These are phyloP conservation scores for Parazoanthus atlanticus DNA, from an alignment of 92 coral and sea anemone species.

Conservation along the genomic window DNA sequence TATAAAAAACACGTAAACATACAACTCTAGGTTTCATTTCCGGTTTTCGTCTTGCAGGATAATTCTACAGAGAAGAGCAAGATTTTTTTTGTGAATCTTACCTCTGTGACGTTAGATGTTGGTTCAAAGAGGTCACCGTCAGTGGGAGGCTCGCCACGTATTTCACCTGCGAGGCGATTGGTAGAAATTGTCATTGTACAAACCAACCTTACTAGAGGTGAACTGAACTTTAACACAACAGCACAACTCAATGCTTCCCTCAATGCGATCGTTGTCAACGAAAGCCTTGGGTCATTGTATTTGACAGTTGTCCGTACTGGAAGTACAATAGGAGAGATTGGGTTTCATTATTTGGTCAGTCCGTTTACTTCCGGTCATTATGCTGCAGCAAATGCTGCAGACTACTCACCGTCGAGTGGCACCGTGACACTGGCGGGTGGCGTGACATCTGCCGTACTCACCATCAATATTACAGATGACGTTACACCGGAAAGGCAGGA, in stretches of 20 bases:
- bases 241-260: constrained; percentile 58
- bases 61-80: constrained; percentile 62
- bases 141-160: constrained; percentile 76
- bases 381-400: constrained; percentile 52
- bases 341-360: constrained; percentile 70
- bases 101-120: constrained; percentile 68
- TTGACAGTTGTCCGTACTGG: constrained; percentile 71
- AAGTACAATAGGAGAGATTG: constrained; percentile 65
- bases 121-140: constrained; percentile 59
- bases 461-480: constrained; percentile 73
- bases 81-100: constrained; percentile 84
- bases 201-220: constrained; percentile 78
- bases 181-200: constrained; percentile 84
- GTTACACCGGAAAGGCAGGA: constrained; percentile 78
- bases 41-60: constrained; percentile 50
- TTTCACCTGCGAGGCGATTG: constrained; percentile 60
- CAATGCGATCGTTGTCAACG: constrained; percentile 62
- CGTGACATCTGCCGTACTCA: constrained; percentile 46
- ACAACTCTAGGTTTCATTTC: not conserved
- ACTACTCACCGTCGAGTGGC: constrained; percentile 76
- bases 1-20: not conserved
- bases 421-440: constrained; percentile 63
- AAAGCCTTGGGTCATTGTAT: constrained; percentile 51
- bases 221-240: constrained; percentile 76
- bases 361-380: constrained; percentile 55